Base-by-base conservation (phyloP, 2,888 invertebrate species). In the Gymnosoma rotundatum region DNA sequence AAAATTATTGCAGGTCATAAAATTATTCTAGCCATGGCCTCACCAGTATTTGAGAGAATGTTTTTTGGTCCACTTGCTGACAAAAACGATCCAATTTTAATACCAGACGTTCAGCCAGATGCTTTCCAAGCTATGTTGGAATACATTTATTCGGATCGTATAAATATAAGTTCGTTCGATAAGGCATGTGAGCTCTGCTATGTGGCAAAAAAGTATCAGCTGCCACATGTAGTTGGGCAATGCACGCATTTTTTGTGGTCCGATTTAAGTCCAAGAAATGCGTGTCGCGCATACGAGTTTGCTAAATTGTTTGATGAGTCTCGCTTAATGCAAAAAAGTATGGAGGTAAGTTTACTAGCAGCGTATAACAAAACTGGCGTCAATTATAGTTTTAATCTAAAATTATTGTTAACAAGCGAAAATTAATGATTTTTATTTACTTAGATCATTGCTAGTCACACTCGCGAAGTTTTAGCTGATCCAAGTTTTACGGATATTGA, bases 1-100 rank as follows among this genome's bases (percentile, higher is more conserved):
- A 94, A 96, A 88, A 93, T 95, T 0, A 92, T 97, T 38, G 93
- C 95, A 20, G 96, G 95, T 0, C 97, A 97, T 91, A 97, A 96
- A 91, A 92, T 97, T 48, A 94, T 97, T 84, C 92, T 97, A 78
- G 97, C 97, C 0, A 97, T 97, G 96, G 95, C 96, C 0, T 97
- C 97, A 86, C 97, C 97, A 0, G 97, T 97, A 0, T 97, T 97
- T 89, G 97, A 97, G 89, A 95, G 96, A 0, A 97, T 97, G 97
- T 97, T 97, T 89, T 97, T 94, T 89, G 97, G 97, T 0, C 95
- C 96, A 32, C 95, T 97, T 94, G 95, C 96, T 1, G 96, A 97
- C 88, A 95, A 95, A 69, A 94, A 94, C 85, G 95, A 95, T 87
- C 96, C 96, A 0, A 96, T 97, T 87, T 94, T 95, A 0, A 97